Evolutionary conservation across 2,113 vertebrate species (phyloP).

Genomic region (Oryzias curvinotus): DNA sequence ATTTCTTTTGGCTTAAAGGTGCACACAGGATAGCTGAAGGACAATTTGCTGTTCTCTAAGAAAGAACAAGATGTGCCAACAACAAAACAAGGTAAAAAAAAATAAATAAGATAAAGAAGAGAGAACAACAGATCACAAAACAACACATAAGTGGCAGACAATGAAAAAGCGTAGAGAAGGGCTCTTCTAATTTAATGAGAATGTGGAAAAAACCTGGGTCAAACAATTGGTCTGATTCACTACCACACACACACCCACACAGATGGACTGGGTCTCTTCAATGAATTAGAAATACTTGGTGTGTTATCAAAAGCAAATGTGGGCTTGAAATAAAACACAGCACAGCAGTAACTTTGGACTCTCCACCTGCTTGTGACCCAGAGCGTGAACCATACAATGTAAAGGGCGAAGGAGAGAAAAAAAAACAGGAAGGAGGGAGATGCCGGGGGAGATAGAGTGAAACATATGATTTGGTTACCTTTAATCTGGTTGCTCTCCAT

Average conservation of each 20-base stretch:
- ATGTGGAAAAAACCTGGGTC: conserved; percentile 51
- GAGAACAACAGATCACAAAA: conserved; percentile 62
- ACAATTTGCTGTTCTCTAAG: conserved; percentile 28
- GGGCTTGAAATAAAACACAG: conserved; percentile 7
- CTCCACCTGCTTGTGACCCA: conserved; percentile 52
- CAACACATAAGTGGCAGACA: conserved; percentile 59
- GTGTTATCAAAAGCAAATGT: conserved; percentile 1
- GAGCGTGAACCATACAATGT: conserved; percentile 32
- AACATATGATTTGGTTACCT: conserved; percentile 88
- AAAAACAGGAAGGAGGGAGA: conserved; percentile 20
- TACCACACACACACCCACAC: not conserved
- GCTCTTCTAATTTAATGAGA: conserved; percentile 36
- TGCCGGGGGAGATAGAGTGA: conserved; percentile 52
- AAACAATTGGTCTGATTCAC: conserved; percentile 16
- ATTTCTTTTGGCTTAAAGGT: not conserved
- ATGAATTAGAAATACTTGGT: conserved; percentile 11
- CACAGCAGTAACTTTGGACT: conserved; percentile 12
- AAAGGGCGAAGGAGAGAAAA: conserved; percentile 16
- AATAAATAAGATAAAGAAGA: conserved; percentile 57
- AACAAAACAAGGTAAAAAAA: conserved; percentile 52
- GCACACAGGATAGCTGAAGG: conserved; percentile 18
- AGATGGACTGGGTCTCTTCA: not conserved
- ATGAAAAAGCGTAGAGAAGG: conserved; percentile 34
- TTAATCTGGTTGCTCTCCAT: conserved; percentile 99
- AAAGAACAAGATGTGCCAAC: conserved; percentile 51